phyloP scores from a whole-genome alignment of 2,888 invertebrate genomes.

The Escarpia spicata region DNA sequence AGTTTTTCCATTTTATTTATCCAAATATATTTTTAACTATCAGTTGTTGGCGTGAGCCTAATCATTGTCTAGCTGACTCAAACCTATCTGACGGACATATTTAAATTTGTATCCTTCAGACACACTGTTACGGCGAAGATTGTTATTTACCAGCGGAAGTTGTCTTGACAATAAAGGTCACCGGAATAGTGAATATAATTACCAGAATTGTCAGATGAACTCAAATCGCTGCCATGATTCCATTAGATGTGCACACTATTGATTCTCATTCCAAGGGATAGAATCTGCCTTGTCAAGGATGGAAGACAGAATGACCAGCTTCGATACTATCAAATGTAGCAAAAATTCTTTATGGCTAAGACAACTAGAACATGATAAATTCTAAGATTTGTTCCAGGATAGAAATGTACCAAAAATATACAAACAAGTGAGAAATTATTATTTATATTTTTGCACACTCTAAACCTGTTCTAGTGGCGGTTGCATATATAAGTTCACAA shows the following conservation, averaged over 20 bases:
- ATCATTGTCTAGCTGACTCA: neutral
- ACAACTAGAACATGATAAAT: slow-evolving; percentile 13
- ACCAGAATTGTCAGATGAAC: neutral
- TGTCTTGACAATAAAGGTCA: slow-evolving; percentile 22
- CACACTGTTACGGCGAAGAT: neutral
- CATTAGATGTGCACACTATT: slow-evolving; percentile 14
- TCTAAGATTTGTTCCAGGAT: neutral
- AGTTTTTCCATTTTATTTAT: neutral
- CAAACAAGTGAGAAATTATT: neutral
- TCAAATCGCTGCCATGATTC: slow-evolving; percentile 22
- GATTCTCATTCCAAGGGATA: slow-evolving; percentile 19
- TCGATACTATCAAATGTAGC: neutral
- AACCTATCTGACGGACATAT: slow-evolving; percentile 17
- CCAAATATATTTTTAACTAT: neutral
- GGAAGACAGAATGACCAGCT: slow-evolving; percentile 19
- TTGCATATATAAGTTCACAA: neutral
- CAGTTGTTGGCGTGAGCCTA: neutral
- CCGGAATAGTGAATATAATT: slow-evolving; percentile 17
- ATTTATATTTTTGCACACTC: neutral
- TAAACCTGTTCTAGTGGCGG: neutral
- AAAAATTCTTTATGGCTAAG: slow-evolving; percentile 3
- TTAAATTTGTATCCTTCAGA: neutral
- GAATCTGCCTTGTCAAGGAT: neutral
- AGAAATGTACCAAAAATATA: neutral
- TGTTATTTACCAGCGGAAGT: slow-evolving; percentile 3